A percentile compares a stretch with the other conserved stretches of the same genome.
These are phyloP conservation scores for Podabrus alpinus DNA, from an alignment of 2,888 invertebrate genomes.

Conservation along the genomic window DNA sequence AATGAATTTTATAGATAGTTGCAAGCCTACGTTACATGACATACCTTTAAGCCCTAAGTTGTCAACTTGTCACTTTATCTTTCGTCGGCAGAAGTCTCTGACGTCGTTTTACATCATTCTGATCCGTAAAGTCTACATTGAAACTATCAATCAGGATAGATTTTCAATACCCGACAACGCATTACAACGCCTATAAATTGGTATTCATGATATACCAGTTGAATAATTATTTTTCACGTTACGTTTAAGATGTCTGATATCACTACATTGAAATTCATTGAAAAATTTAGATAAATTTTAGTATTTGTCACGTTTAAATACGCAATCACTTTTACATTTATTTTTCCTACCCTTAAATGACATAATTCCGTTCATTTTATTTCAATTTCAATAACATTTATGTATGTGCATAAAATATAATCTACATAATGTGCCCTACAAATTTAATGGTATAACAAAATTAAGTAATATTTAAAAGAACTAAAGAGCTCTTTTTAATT, in stretches of 20 bases:
- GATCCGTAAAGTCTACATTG: conserved; percentile 28
- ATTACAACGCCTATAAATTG: conserved; percentile 30
- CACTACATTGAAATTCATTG: conserved; percentile 24
- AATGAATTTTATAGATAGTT: conserved; percentile 17
- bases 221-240: conserved; percentile 27
- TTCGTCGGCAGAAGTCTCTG: conserved; percentile 21
- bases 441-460: not conserved
- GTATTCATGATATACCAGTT: conserved; percentile 25
- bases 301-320: conserved; percentile 13
- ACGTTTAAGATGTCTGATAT: conserved; percentile 18
- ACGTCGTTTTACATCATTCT: conserved; percentile 28
- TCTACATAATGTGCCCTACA: not conserved
- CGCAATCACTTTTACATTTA: not conserved
- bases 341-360: not conserved
- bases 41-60: conserved; percentile 20
- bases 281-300: conserved; percentile 20
- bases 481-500: not conserved
- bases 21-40: conserved; percentile 15
- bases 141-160: conserved; percentile 30
- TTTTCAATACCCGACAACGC: conserved; percentile 29
- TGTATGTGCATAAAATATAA: not conserved
- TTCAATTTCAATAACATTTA: not conserved
- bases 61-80: conserved; percentile 29
- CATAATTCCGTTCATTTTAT: not conserved
- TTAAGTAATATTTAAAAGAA: not conserved